Percentiles rank a stretch among this genome's conserved stretches.
Evolutionary conservation across 1,140 invertebrate species (phyloP).

Genomic region (Teleopsis dalmanni): DNA sequence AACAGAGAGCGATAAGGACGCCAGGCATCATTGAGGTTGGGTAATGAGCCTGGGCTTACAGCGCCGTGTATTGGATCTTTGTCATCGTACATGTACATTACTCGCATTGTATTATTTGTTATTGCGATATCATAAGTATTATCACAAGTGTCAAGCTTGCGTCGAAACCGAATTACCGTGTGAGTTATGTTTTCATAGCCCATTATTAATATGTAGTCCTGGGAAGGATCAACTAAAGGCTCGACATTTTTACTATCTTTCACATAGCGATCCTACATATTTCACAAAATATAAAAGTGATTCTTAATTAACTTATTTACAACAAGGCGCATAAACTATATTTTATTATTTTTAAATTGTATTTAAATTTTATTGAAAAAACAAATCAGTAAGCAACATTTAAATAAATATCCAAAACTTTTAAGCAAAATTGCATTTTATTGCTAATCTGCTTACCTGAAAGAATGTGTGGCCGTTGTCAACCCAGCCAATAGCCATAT

Average conservation of each 20-base stretch:
- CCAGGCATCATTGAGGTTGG: constrained; percentile 32
- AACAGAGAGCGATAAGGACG: constrained; percentile 53
- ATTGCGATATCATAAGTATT: constrained; percentile 52
- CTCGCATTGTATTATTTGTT: constrained; percentile 57
- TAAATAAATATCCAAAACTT: background rate
- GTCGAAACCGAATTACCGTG: constrained; percentile 55
- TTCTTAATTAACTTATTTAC: too few relatives aligned
- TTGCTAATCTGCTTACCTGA: constrained; percentile 45
- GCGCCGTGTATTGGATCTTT: constrained; percentile 51
- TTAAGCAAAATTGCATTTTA: background rate
- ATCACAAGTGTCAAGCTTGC: constrained; percentile 59
- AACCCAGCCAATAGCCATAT: constrained; percentile 63
- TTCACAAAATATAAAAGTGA: background rate
- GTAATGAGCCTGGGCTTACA: constrained; percentile 43
- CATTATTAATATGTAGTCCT: constrained; percentile 56
- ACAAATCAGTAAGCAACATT: too few relatives aligned
- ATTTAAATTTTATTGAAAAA: too few relatives aligned
- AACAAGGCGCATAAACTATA: too few relatives aligned
- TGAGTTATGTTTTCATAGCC: constrained; percentile 61
- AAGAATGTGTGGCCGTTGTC: constrained; percentile 56
- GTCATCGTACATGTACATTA: constrained; percentile 55
- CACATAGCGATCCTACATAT: constrained; percentile 55
- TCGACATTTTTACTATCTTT: constrained; percentile 48
- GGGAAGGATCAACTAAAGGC: constrained; percentile 56
- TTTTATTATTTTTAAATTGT: too few relatives aligned